Base-by-base conservation (phyloP, 1,140 invertebrate genomes). In the Metaphire vulgaris region DNA sequence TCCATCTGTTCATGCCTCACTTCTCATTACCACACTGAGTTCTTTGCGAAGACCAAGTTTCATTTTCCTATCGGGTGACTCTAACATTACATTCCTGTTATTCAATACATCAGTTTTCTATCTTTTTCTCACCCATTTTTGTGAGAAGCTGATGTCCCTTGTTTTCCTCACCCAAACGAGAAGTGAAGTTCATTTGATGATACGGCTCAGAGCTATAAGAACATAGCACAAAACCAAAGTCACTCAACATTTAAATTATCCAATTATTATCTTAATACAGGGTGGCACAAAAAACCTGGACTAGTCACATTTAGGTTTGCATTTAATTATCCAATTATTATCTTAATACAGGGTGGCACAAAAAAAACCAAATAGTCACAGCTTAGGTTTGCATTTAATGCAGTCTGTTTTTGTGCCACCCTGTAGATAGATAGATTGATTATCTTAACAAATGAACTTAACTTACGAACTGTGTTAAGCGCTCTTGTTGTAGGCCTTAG, bases 141-240 rank as follows among this genome's bases (percentile, higher is more conserved):
- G 91, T 92, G 33, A 98, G 87, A 86, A 98, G 90, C 85, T 97
- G 94, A 87, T 98, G 95, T 0, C 96, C 96, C 86, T 97, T 97
- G 86, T 98, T 98, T 33, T 90, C 91, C 80, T 93, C 90, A 81
- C 94, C 92, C 12, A 95, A 82, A 76, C 86, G 81, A 68, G 75
- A 33, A 28, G 83, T 81, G 1, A 32, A 66, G 26, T 66, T 56
- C 6, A 32, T 72, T 33, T 70, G 16, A 56, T 74, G 72, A 66
- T 2, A 74, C 21, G 41, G 34, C 15, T 74, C 41, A n/a, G 26
- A 33, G 21, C 64, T 65, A 41, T 28, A 56, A 72, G 1, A n/a
- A 75, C n/a, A 28, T 12, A 31, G 32, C 14, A 15, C 14, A 65
- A 15, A 26, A 26, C 26, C 14, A 65, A 15, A 65, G 26, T 26